Evolutionary conservation across 2,797 vertebrate species (phyloP), one percentile per base, ranked within the genome.

Genomic region (Malacoctenus gilli): DNA sequence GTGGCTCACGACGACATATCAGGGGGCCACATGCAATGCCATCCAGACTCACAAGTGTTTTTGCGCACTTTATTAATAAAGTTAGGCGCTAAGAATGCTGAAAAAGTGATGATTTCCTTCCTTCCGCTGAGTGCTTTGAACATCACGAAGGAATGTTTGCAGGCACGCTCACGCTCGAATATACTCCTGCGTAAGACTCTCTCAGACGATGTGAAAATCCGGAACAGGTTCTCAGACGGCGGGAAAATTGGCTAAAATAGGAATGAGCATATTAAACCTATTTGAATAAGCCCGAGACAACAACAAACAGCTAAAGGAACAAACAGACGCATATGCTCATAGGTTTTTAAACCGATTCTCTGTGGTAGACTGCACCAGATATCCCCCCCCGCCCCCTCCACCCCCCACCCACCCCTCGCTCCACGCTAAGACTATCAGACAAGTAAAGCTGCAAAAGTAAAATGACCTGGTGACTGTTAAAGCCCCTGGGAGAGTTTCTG

Each of bases 371-470:
- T 67, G 65, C 46, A 71, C 52, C 46, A 53, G 75, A 60, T 51
- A 58, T 31, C 67, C 72, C 57, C 59, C n/a, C n/a, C n/a, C n/a
- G n/a, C n/a, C n/a, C n/a, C n/a, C n/a, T n/a, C n/a, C n/a, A n/a
- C n/a, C n/a, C n/a, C 56, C n/a, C n/a, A n/a, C n/a, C n/a, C n/a
- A 51, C 59, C 52, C 46, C 59, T 41, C 43, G 56, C 37, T 53
- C 64, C 43, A 57, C 71, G 79, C 63, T 85, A 82, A 86, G 75
- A 74, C 80, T 79, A 84, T 87, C 81, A 87, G 83, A 88, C 78
- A 64, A 70, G 75, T 86, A 85, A 86, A 85, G 79, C 84, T 87
- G 70, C 75, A 76, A 70, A 78, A 80, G 85, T 70, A 77, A 83
- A 85, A 88, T 74, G 72, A 82, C 81, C 82, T 67, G 68, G 46